Conservation (phyloP, 2,888 invertebrate species). For the Chouioia cunea region DNA sequence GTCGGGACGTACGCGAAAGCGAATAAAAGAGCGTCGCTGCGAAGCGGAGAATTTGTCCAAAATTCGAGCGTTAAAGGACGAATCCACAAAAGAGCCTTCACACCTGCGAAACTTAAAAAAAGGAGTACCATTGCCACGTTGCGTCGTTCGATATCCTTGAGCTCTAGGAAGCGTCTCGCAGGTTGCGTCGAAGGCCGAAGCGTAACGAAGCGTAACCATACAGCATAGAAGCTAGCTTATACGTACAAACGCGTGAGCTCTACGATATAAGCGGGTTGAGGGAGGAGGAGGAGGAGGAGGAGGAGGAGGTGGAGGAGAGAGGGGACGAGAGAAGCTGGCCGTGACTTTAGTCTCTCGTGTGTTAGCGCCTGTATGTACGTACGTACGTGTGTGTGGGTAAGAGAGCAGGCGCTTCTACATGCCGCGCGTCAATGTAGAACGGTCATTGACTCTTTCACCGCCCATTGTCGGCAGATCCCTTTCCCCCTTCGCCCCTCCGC, state of each 20-base stretch:
- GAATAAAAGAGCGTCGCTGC: no score
- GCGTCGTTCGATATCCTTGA: no score
- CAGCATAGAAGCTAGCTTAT: neutral
- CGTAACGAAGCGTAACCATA: constrained; percentile 1
- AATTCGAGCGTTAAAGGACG: no score
- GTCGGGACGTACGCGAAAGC: no score
- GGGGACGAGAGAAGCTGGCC: constrained; percentile 64
- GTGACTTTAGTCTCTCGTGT: constrained; percentile 60
- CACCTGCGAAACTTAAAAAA: no score
- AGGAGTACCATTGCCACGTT: no score
- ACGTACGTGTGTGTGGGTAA: neutral
- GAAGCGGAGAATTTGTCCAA: no score
- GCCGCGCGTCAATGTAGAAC: constrained; percentile 69
- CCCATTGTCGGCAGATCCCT: constrained; percentile 40
- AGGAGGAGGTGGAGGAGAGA: constrained; percentile 55
- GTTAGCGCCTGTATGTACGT: neutral
- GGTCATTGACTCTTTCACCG: constrained; percentile 65
- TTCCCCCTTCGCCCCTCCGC: constrained; percentile 45
- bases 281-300: constrained; percentile 54
- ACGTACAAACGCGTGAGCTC: neutral
- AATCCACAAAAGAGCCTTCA: no score
- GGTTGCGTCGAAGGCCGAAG: no score
- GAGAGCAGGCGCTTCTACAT: constrained; percentile 48
- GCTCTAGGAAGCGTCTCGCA: no score
- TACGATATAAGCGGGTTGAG: no score